Base-by-base conservation (phyloP, 2,113 vertebrate species). In the Microtus pennsylvanicus region DNA sequence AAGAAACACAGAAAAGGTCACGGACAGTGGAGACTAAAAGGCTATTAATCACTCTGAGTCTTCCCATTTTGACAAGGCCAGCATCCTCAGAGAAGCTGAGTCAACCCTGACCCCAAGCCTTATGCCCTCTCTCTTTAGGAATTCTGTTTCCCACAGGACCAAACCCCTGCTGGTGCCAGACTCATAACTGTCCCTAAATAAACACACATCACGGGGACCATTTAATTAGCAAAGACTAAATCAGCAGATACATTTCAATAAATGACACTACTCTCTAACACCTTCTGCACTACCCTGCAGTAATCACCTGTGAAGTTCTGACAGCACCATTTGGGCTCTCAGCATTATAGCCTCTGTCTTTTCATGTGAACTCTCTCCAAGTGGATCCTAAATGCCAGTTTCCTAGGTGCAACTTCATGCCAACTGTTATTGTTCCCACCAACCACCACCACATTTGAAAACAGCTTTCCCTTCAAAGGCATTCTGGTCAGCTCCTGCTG, bases 211-310 rank as follows among this genome's bases (percentile, higher is more conserved):
- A 67, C n/a, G 87, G 78, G 75, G 78, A 81, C 83, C 67, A 92
- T 96, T 97, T 96, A 97, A 97, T 97, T 95, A 96, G 90, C 90
- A 95, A 94, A 97, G 52, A n/a, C 87, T 96, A 97, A 95, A 88
- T 86, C 87, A 97, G 94, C 87, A 90, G 65, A 96, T 94, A 89
- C 96, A 96, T 97, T 97, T 97, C 97, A 97, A 95, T 97, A 97
- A 94, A 96, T 93, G 91, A 95, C 96, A 94, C 72, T 47, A 45
- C 45, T 97, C 52, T 85, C 92, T 97, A 93, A 95, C 91, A 95
- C 83, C 75, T 97, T 96, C 86, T 92, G 80, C 58, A 72, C 94
- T 96, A 67, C 69, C 87, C 94, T 96, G 94, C 95, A 96, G 96
- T 90, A 93, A 97, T 94, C 89, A 93, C 94, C 87, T 96, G 74